Conservation (phyloP, 2,113 vertebrate genomes). For the Catharus fuscescens region DNA sequence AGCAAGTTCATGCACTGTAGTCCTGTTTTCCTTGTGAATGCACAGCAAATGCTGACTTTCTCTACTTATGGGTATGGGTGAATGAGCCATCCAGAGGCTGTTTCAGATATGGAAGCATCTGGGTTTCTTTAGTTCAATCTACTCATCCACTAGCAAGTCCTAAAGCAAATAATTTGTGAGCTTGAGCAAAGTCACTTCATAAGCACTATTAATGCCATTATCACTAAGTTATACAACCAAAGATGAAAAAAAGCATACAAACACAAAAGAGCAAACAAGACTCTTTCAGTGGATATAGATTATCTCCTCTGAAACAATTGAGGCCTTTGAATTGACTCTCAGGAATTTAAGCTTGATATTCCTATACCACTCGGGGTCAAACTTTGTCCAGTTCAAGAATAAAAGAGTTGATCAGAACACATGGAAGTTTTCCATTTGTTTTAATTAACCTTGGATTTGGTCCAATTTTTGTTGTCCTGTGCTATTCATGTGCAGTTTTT, state of each 20-base stretch:
- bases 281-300: background rate
- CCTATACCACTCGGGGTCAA: background rate
- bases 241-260: background rate
- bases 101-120: background rate
- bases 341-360: background rate
- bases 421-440: background rate
- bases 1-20: background rate
- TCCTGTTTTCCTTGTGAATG: background rate
- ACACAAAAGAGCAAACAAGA: background rate
- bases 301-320: background rate
- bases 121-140: background rate
- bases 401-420: background rate
- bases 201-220: background rate
- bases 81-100: background rate
- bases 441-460: background rate
- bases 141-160: background rate
- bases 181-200: background rate
- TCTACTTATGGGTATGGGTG: rapidly evolving
- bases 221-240: background rate
- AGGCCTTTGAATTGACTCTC: background rate
- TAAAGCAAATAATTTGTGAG: background rate
- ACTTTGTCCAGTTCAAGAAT: background rate
- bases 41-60: background rate
- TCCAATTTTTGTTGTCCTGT: background rate
- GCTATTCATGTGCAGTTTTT: background rate